Evolutionary conservation across 2,888 invertebrate genomes (phyloP), one percentile per base, ranked within the genome.

Genomic region (Microctonus brassicae): DNA sequence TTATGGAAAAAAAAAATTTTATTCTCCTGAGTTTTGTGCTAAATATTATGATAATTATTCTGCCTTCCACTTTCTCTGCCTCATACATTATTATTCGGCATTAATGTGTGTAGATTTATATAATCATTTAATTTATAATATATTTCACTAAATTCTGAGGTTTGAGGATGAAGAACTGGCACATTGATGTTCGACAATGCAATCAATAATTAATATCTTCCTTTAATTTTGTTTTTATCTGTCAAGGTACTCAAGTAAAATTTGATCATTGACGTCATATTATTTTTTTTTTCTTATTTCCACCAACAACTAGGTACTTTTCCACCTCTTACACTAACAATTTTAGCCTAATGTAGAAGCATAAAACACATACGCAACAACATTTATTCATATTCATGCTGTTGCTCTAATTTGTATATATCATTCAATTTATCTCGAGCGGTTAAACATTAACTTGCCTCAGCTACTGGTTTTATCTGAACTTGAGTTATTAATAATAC

Each of bases 401-500:
- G 47, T n/a, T 60, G 24, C 33, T 9, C 39, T 13, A 24, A 33
- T 13, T 42, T 58, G 65, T 65, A n/a, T 57, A 36, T 64, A 60
- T 61, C 42, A 39, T 26, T 62, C 47, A 64, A 22, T 66, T 17
- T 20, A 22, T 29, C 29, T 65, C 58, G 10, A 68, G 70, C 60
- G 10, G 22, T n/a, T n/a, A n/a, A 22, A 39, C 42, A 39, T 20
- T 53, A n/a, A 22, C n/a, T 24, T 34, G 29, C 55, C 34, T 36
- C 22, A 13, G 13, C 33, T 65, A 9, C 13, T 60, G 36, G 11
- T 64, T 42, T 58, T 42, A 79, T 80, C 77, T 81, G 78, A 80
- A 81, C 78, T 81, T 79, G 79, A 75, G 77, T 79, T 75, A 73
- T 58, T 26, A 47, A 33, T 34, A 20, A 13, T 57, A 20, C 57